phyloP scores from a whole-genome alignment of 2,888 invertebrate genomes.

The Rambutsinella grinnellia region DNA sequence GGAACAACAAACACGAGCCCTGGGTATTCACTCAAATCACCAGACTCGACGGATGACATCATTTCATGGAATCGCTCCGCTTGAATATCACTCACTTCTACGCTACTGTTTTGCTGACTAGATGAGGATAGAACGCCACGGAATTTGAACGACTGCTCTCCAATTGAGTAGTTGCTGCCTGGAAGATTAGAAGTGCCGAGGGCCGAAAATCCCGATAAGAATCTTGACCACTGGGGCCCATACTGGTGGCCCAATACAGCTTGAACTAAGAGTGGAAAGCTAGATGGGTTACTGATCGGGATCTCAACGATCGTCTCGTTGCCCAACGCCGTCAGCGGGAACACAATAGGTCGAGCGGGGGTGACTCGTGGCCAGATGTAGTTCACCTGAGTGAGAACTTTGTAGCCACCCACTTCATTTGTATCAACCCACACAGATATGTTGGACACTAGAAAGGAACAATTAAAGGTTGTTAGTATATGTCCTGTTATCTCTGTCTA shows the following conservation, averaged over 20 bases:
- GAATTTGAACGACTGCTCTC: slow-evolving; percentile 25
- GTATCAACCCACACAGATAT: slow-evolving; percentile 66
- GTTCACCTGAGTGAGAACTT: slow-evolving; percentile 62
- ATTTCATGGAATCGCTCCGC: slow-evolving; percentile 59
- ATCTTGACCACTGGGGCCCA: slow-evolving; percentile 61
- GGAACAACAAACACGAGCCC: slow-evolving; percentile 74
- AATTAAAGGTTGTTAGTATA: neutral
- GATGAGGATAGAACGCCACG: slow-evolving; percentile 61
- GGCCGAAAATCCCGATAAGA: slow-evolving; percentile 14
- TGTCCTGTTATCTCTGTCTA: no score
- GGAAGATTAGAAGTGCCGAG: slow-evolving; percentile 7
- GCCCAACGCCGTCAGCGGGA: slow-evolving; percentile 64
- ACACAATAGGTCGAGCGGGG: slow-evolving; percentile 56
- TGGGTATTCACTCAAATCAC: slow-evolving; percentile 68
- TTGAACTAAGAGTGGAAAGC: slow-evolving; percentile 79
- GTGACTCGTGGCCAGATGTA: slow-evolving; percentile 65
- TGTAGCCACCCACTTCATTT: slow-evolving; percentile 62
- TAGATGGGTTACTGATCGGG: slow-evolving; percentile 76
- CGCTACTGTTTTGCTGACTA: slow-evolving; percentile 63
- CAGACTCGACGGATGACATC: slow-evolving; percentile 27
- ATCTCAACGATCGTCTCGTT: slow-evolving; percentile 64
- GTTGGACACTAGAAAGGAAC: slow-evolving; percentile 65
- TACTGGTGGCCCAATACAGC: slow-evolving; percentile 73
- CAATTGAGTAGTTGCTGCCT: neutral
- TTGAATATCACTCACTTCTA: slow-evolving; percentile 62